Evolutionary conservation across 2,113 vertebrate genomes (phyloP), one percentile per base, ranked within the genome.

Genomic region (Ciconia boyciana): DNA sequence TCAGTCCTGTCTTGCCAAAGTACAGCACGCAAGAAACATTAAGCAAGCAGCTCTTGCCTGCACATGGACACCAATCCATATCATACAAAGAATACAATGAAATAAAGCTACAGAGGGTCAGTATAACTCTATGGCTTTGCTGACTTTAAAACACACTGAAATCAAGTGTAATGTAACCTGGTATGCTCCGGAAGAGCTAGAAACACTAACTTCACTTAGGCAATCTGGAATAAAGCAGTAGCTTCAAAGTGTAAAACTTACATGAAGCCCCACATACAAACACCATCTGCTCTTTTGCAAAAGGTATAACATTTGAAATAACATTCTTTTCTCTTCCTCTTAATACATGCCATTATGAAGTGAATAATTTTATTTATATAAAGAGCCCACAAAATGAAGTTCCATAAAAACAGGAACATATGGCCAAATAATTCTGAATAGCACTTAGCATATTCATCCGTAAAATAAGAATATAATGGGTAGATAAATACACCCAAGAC

Each of bases 341-440:
- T 82, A 43, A 78, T 80, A 83, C 36, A n/a, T 36, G 69, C 77
- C 83, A 96, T 87, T 80, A 71, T 0, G 26, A 91, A 90, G 44
- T 88, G 60, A 95, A 96, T 72, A 65, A 94, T 79, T 82, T 81
- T 94, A 95, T 93, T 95, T 96, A 91, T 93, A 86, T 71, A 79
- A 83, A 95, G 55, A 96, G 71, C 87, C 68, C 11, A 0, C 82
- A 93, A 95, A 96, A 91, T 86, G 68, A 93, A 94, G 96, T 70
- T 77, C 71, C 89, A 93, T 86, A 97, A 97, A 96, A 95, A 94
- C 91, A 94, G 84, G 91, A 97, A 83, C 96, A 97, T 97, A 97
- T 85, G 78, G 87, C n/a, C 65, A 94, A 98, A 97, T 75, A 96
- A 80, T 84, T 93, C 74, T 80, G 87, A 94, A 94, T 89, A 81